Evolutionary conservation across 2,888 invertebrate species (phyloP), one percentile per base, ranked within the genome.

Genomic region (Leptopterna dolabrata): DNA sequence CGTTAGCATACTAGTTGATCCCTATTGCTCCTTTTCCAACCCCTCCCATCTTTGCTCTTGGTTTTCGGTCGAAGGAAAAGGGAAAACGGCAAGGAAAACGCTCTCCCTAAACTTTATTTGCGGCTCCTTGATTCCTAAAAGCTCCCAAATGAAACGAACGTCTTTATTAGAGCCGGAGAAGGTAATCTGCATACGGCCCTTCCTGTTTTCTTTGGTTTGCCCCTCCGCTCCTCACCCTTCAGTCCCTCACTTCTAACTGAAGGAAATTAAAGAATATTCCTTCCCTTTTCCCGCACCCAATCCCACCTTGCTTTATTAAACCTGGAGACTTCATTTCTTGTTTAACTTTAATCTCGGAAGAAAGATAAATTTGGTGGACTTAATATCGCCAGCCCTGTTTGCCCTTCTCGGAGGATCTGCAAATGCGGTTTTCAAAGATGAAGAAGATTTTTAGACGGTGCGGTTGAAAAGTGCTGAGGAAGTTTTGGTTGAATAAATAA

Each of bases 1-100:
- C 87, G 90, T 90, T 89, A 88, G 89, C 90, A 90, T 90, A 90
- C 90, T 90, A 90, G 90, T 90, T 90, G 90, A 90, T 90, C 90
- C 90, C 87, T 87, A 87, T 87, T 81, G 80, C 88, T 83, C 85
- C 88, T 87, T 89, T 30, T 16, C 47, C 80, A 85, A 86, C 86
- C 87, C 87, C 85, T 83, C 86, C 86, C 87, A 85, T 83, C 47
- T 24, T 85, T 63, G 83, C 55, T 84, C 80, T 73, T 27, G 71
- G 14, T 84, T 71, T 76, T 47, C 63, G 63, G 29, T 80, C 47
- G n/a, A 13, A 76, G 43, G 51, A 51, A 51, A 82, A 51, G 73
- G 47, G 63, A 30, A 86, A 63, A 81, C 27, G 76, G 47, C 7
- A 55, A 36, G 43, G 51, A 47, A 55, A 47, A 71, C 43, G 19